Evolutionary conservation across 1,140 invertebrate species (phyloP).

Genomic region (Sitobion miscanthi): DNA sequence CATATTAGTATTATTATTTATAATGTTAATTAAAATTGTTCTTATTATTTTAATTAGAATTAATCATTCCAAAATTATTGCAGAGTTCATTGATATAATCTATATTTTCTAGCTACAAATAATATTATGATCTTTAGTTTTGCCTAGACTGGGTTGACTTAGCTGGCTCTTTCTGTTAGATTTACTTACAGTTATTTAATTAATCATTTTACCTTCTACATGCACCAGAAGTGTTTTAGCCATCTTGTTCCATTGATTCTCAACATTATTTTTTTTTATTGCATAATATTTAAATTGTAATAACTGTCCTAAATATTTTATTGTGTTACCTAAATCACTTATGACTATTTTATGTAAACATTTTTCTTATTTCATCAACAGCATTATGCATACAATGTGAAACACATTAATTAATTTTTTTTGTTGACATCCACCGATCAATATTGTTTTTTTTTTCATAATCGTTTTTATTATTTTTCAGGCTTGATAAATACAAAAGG

Average conservation of each 20-base stretch:
- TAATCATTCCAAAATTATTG: not conserved
- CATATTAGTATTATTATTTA: not conserved
- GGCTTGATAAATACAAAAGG: conserved; percentile 65
- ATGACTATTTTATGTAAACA: not conserved
- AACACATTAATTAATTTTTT: not conserved
- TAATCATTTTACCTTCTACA: not conserved
- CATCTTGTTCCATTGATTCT: not conserved
- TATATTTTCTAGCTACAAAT: not conserved
- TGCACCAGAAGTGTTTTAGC: not conserved
- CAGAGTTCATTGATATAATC: not conserved
- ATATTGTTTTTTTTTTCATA: conserved; percentile 1
- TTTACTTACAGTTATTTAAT: not conserved
- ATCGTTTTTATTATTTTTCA: conserved; percentile 58
- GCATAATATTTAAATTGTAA: not conserved
- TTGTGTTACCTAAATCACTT: not conserved
- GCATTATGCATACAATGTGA: not conserved
- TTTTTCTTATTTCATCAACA: not conserved
- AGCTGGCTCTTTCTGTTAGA: not conserved
- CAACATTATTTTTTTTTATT: not conserved
- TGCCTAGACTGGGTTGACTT: not conserved
- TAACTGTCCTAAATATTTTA: not conserved
- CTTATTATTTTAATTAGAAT: not conserved
- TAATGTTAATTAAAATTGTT: not conserved
- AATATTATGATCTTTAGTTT: not conserved
- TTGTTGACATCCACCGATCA: not conserved